These are phyloP conservation scores for Dryoscopus gambensis DNA, from an alignment of 2,113 vertebrate genomes.

Conservation along the genomic window DNA sequence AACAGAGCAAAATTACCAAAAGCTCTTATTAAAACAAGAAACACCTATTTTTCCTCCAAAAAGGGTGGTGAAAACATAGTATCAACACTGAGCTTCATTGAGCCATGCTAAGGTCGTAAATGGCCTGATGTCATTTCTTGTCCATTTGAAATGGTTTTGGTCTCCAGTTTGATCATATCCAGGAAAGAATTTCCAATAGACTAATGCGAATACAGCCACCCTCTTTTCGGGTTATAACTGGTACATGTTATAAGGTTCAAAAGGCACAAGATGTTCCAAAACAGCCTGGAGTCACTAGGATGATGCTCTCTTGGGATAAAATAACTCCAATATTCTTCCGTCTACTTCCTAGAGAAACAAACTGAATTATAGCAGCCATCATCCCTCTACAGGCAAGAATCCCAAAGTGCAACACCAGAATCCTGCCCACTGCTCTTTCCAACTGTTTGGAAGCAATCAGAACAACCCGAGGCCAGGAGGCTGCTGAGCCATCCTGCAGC, in stretches of 20 bases:
- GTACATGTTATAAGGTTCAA: conserved; percentile 23
- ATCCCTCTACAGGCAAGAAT: neutral
- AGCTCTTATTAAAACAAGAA: neutral
- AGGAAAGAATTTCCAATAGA: neutral
- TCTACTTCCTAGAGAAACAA: conserved; percentile 25
- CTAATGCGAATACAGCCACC: neutral
- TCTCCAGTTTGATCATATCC: neutral
- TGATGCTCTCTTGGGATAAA: neutral
- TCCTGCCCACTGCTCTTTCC: neutral
- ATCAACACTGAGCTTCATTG: neutral
- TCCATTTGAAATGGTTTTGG: conserved; percentile 5
- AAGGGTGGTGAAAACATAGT: neutral
- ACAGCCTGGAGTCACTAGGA: conserved; percentile 15
- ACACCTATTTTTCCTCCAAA: neutral
- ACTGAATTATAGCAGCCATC: neutral
- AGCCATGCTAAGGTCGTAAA: neutral
- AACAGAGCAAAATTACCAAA: neutral
- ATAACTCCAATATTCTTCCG: neutral
- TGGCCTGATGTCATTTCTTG: neutral
- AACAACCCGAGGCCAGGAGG: neutral
- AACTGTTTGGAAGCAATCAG: neutral
- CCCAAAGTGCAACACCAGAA: neutral
- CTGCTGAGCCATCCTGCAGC: neutral
- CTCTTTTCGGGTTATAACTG: conserved; percentile 29
- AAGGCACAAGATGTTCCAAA: conserved; percentile 62